Evolutionary conservation across 2,888 invertebrate genomes (phyloP).

Genomic region (Anthophora plumipes): DNA sequence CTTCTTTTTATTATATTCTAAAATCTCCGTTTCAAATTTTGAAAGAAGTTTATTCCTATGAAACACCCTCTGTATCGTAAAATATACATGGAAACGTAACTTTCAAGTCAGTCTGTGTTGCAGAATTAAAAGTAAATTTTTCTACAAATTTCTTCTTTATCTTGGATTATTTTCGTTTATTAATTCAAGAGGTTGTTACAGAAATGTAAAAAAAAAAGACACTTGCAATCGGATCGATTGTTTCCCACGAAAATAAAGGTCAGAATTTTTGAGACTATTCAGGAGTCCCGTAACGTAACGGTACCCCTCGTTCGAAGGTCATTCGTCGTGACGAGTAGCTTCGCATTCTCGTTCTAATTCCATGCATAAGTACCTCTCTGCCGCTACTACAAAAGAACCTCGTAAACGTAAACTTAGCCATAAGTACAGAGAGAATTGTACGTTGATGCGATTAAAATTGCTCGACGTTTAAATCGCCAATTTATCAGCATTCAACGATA

Average conservation of each 20-base stretch:
- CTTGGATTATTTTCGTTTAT: background rate
- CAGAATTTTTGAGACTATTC: conserved; percentile 35
- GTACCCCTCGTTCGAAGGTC: conserved; percentile 63
- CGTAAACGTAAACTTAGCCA: background rate
- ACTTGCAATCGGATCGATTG: background rate
- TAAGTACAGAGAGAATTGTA: background rate
- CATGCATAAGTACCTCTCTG: conserved; percentile 9
- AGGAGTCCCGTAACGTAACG: conserved; percentile 68
- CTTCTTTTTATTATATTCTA: background rate
- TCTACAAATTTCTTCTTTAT: background rate
- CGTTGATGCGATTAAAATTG: background rate
- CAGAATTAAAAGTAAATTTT: too few relatives aligned
- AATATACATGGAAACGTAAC: too few relatives aligned
- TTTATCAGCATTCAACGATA: background rate
- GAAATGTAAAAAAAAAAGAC: background rate
- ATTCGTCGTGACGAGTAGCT: conserved; percentile 51
- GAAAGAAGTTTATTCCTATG: too few relatives aligned
- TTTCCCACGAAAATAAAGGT: conserved; percentile 13
- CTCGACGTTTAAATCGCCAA: too few relatives aligned
- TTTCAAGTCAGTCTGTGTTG: too few relatives aligned
- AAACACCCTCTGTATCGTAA: too few relatives aligned
- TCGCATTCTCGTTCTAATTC: conserved; percentile 43
- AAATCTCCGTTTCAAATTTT: too few relatives aligned
- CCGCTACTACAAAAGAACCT: background rate
- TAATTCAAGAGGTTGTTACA: background rate